These are phyloP conservation scores for Liopterus haemorrhoidalis DNA, from an alignment of 2,888 invertebrate genomes.

Conservation along the genomic window DNA sequence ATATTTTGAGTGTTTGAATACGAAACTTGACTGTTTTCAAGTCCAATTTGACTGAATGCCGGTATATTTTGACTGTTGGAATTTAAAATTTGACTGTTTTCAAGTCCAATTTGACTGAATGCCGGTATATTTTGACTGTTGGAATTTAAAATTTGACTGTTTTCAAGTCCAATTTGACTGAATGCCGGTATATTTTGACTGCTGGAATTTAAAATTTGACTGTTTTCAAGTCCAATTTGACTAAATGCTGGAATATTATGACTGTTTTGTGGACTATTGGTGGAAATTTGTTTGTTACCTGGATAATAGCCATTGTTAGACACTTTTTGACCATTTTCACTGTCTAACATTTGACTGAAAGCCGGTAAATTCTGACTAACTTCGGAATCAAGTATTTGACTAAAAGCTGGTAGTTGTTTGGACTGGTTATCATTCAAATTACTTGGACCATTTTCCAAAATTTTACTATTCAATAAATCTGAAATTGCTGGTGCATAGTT, in stretches of 20 bases:
- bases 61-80: slow-evolving; percentile 18
- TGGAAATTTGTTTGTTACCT: slow-evolving; percentile 2
- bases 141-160: too few species aligned
- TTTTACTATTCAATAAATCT: background rate
- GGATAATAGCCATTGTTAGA: background rate
- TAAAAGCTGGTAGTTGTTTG: slow-evolving; percentile 10
- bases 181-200: background rate
- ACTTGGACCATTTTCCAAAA: slow-evolving; percentile 6
- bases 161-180: slow-evolving; percentile 13
- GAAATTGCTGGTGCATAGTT: background rate
- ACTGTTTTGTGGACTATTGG: slow-evolving; percentile 1
- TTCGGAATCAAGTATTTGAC: slow-evolving; percentile 11
- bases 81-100: background rate
- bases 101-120: slow-evolving; percentile 17
- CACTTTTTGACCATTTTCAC: background rate
- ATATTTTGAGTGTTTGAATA: background rate
- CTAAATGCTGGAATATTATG: slow-evolving; percentile 26
- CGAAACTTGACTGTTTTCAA: background rate
- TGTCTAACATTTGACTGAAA: slow-evolving; percentile 25
- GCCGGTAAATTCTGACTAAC: slow-evolving; percentile 23
- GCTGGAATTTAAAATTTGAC: too few species aligned
- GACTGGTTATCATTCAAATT: too few species aligned
- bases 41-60: slow-evolving; percentile 27
- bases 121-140: slow-evolving; percentile 16
- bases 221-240: slow-evolving; percentile 16